These are phyloP conservation scores for Acleris cristana DNA, from an alignment of 2,888 invertebrate genomes.

Conservation along the genomic window DNA sequence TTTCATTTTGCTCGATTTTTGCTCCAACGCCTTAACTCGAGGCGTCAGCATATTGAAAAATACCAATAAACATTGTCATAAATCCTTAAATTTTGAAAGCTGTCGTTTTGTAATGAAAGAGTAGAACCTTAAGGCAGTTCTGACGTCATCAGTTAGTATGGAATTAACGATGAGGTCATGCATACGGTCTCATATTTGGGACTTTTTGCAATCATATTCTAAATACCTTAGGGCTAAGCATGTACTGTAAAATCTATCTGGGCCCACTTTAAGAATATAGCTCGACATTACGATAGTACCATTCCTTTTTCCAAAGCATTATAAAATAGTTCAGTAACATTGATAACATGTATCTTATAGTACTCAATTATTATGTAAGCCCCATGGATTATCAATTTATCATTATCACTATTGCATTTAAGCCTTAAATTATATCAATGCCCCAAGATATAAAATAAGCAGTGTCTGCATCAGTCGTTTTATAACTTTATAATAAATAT, in stretches of 20 bases:
- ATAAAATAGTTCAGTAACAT: too few relatives aligned
- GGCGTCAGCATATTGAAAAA: background rate
- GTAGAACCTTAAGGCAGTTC: background rate
- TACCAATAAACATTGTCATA: slow-evolving; percentile 8
- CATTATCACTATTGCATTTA: too few relatives aligned
- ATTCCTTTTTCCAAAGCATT: too few relatives aligned
- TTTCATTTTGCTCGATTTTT: background rate
- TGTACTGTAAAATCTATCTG: background rate
- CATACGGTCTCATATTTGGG: slow-evolving; percentile 11
- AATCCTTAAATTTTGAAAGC: slow-evolving; percentile 10
- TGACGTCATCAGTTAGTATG: background rate
- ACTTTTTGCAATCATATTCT: slow-evolving; percentile 8
- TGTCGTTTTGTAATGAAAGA: background rate
- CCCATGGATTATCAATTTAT: too few relatives aligned
- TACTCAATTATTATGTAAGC: too few relatives aligned
- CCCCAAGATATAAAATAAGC: too few relatives aligned
- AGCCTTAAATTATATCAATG: too few relatives aligned
- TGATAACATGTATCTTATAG: too few relatives aligned
- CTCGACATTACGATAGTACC: too few relatives aligned
- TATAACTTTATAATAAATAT: too few relatives aligned
- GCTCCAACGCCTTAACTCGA: background rate
- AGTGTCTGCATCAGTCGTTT: too few relatives aligned
- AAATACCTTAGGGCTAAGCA: slow-evolving; percentile 13
- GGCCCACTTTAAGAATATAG: too few relatives aligned
- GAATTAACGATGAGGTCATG: slow-evolving; percentile 20